Evolutionary conservation across 2,888 invertebrate species (phyloP).

Genomic region (Chaitophorus viminalis): DNA sequence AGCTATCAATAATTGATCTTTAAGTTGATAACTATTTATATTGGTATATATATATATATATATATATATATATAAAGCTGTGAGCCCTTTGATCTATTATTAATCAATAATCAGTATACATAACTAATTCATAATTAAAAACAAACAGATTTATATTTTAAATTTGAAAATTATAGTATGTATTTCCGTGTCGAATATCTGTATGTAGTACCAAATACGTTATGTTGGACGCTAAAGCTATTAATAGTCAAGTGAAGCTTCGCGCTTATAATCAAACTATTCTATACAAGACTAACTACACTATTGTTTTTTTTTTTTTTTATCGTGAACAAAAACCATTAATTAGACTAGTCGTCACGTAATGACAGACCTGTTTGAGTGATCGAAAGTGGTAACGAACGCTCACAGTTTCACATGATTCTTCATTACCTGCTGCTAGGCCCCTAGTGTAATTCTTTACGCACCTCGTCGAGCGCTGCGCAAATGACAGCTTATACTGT

Average conservation of each 20-base stretch:
- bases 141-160: neutral
- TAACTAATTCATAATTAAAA: neutral
- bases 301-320: slow-evolving; percentile 35
- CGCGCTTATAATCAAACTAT: neutral
- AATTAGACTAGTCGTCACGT: slow-evolving; percentile 54
- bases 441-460: slow-evolving; percentile 54
- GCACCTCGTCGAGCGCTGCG: slow-evolving; percentile 15
- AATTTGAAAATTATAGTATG: neutral
- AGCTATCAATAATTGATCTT: too few species aligned
- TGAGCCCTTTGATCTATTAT: too few species aligned
- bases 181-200: neutral
- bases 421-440: slow-evolving; percentile 30
- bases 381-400: slow-evolving; percentile 54
- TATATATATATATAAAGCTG: too few species aligned
- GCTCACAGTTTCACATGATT: slow-evolving; percentile 53
- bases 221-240: neutral
- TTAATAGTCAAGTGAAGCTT: slow-evolving; percentile 5
- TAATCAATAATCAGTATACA: too few species aligned
- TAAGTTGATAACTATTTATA: too few species aligned
- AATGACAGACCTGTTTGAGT: slow-evolving; percentile 47
- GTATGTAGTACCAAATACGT: neutral
- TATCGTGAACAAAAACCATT: slow-evolving; percentile 37
- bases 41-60: too few species aligned
- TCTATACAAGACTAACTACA: slow-evolving; percentile 16
- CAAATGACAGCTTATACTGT: slow-evolving; percentile 34